A percentile compares a stretch with the other conserved stretches of the same genome.
Evolutionary conservation across 2,797 vertebrate species (phyloP).

Genomic region (Acipenser oxyrinchus): DNA sequence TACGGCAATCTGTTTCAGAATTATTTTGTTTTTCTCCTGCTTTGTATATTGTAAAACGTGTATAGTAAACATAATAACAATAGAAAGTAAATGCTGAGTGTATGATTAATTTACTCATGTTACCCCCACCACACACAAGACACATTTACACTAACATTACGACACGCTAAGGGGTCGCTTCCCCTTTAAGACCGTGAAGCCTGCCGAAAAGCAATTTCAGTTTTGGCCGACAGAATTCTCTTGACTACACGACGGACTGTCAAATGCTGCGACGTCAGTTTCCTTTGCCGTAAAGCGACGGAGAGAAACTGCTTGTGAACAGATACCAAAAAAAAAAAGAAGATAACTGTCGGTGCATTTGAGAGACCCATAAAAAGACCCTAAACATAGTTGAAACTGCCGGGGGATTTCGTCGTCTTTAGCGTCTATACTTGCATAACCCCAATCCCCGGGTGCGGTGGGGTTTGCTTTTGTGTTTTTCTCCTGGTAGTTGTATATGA

Average conservation of each 20-base stretch:
- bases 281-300: conserved; percentile 55
- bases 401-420: conserved; percentile 12
- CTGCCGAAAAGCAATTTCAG: not conserved
- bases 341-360: conserved; percentile 44
- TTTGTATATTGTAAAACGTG: too few relatives aligned
- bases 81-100: too few relatives aligned
- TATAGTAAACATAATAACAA: too few relatives aligned
- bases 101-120: too few relatives aligned
- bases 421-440: conserved; percentile 17
- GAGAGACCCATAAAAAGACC: conserved; percentile 28
- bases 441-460: conserved; percentile 14
- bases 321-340: conserved; percentile 34
- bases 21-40: too few relatives aligned
- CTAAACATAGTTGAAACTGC: conserved; percentile 25
- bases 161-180: too few relatives aligned
- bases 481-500: conserved; percentile 27
- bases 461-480: conserved; percentile 26
- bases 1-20: too few relatives aligned
- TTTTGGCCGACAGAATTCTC: not conserved
- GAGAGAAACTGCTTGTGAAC: conserved; percentile 46
- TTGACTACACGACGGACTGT: conserved; percentile 13
- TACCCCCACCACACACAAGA: too few relatives aligned
- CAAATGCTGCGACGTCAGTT: conserved; percentile 37
- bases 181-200: not conserved
- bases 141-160: too few relatives aligned